Base-by-base conservation (phyloP, 2,888 invertebrate species). In the Dascillus cervinus region DNA sequence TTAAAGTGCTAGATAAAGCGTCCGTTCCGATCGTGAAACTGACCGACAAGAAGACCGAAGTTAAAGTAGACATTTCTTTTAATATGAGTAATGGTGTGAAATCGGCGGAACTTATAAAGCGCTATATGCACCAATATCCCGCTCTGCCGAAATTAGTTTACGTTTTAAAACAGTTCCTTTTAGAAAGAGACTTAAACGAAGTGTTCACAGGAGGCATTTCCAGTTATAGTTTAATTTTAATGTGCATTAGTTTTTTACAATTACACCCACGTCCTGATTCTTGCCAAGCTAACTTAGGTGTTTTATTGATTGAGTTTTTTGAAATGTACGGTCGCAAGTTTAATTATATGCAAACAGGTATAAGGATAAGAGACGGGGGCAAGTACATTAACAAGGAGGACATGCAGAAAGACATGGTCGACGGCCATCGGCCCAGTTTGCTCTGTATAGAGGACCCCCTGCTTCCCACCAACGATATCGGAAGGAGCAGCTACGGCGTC, bases 141-240 rank as follows among this genome's bases (percentile, higher is more conserved):
- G 84, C 87, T 43, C 74, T 98, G 50, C 83, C 89, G 30, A 94
- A 94, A 56, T 72, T 98, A 60, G 95, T 97, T 56, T 82, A 97
- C 70, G 92, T 98, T 40, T 74, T 99, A 53, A 98, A 98, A 72
- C 97, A 98, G 73, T 98, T 97, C 72, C 79, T 98, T 46, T 76
- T 95, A 47, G 92, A 97, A 71, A 79, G 97, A 57, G 94, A 96
- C 72, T 79, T 98, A 58, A 98, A 98, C 70, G 97, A 98, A 75
- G 97, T 98, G 56, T 99, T 96, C 72, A 96, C 95, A 44, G 96
- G 98, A 44, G 98, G 98, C 64, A 95, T 99, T 66, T 94, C 95
- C 50, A 97, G 96, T 39, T 98, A 99, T 72, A 92, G 95, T 60
- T 79, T 98, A 52, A 96, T 97, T 64, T 80, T 98, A 48, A 91